Evolutionary conservation across 2,113 vertebrate species (phyloP), one percentile per base, ranked within the genome.

Genomic region (Melanotaenia duboulayi): DNA sequence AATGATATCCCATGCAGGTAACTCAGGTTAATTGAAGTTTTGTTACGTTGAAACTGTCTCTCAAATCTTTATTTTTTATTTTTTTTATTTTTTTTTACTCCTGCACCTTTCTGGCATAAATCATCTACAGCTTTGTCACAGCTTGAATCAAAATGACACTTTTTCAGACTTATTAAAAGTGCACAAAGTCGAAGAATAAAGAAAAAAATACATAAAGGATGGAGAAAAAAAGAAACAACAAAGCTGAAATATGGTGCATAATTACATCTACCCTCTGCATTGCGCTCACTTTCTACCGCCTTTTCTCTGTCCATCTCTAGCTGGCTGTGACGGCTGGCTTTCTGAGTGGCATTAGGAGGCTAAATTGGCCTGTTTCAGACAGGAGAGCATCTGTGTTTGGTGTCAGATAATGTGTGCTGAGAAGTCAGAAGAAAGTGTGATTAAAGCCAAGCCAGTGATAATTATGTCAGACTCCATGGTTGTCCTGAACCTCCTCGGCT

Each of bases 401-500:
- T 92, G 92, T 93, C 91, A 92, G 90, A 92, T 92, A 90, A 92
- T 92, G 85, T 92, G 89, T 80, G 51, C 88, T 76, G 90, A 90
- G 85, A 85, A 94, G 92, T 91, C 89, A 75, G 78, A 91, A 85
- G 87, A 89, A 84, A 89, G 77, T 80, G 90, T 92, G 92, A 94
- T 94, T 94, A 94, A 93, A 94, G 92, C 87, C 89, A 81, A 92
- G 87, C 85, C 83, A 85, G 69, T 86, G 87, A 87, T 93, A 93
- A 94, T 94, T 93, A 93, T 90, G 91, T 93, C 90, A 89, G 89
- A 77, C 92, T 91, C 83, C 78, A 71, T 83, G 82, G 89, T 91
- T 89, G 92, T 93, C 91, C 87, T 89, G 77, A 90, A 88, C 88
- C 77, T 84, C 78, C 68, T 76, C 63, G 1, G 91, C 79, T 92